phyloP scores from a whole-genome alignment of 2,797 vertebrate species.

The Manis javanica region DNA sequence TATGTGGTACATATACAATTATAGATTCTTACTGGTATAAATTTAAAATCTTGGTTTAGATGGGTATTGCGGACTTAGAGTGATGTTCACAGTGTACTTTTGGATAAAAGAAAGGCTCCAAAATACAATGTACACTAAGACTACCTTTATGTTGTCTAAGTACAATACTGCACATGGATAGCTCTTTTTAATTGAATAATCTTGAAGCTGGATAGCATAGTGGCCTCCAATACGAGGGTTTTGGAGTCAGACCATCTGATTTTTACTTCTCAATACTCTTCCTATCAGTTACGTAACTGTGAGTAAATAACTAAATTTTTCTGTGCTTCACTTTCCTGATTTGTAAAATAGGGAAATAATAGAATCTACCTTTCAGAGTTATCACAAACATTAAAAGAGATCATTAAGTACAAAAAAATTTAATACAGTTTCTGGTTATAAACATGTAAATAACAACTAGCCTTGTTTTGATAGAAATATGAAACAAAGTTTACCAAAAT shows the following conservation, averaged over 20 bases:
- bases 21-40: constrained; percentile 1
- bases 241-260: not conserved
- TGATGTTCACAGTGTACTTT: not conserved
- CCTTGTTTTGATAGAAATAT: not conserved
- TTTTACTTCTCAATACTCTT: not conserved
- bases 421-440: not conserved
- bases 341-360: not conserved
- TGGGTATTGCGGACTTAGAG: constrained; percentile 19
- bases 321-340: not conserved
- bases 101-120: not conserved
- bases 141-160: not conserved
- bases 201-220: not conserved
- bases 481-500: not conserved
- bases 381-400: not conserved
- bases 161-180: not conserved
- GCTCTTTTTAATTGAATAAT: not conserved
- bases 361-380: not conserved
- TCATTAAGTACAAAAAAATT: not conserved
- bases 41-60: constrained; percentile 50
- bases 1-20: constrained; percentile 13
- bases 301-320: not conserved
- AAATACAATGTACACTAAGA: not conserved
- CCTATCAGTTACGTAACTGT: not conserved
- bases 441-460: not conserved
- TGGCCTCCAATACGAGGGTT: not conserved